Evolutionary conservation across 2,113 vertebrate genomes (phyloP), one percentile per base, ranked within the genome.

Genomic region (Coptodon rendalli): DNA sequence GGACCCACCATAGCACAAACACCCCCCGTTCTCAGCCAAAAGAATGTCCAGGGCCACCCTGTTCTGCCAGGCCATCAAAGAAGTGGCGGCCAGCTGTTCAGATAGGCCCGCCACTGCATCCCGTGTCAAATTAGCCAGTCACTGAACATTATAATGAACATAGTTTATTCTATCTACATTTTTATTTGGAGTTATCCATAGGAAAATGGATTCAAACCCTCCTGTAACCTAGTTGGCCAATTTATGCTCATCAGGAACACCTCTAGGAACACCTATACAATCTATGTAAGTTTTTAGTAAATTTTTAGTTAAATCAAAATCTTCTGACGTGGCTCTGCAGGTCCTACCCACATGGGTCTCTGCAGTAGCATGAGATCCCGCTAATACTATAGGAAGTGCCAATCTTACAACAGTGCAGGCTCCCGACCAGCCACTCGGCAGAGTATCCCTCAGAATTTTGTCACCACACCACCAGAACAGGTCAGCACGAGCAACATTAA

Each of bases 321-420:
- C 3, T 8, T 57, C 5, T 57, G 54, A 14, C 1, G 6, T 27
- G 24, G 22, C 6, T 14, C 54, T 4, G 2, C 2, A 0, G 54
- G 24, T 57, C 24, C 22, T 57, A 7, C 22, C 54, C 2, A 7
- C 5, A 27, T 53, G 12, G 54, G 4, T 24, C 22, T 56, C 22
- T 27, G 6, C 11, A 14, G 4, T 24, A 54, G 6, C n/a, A 24
- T 24, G 54, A 27, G 22, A 53, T 22, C 52, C 19, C 5, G 1
- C 19, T 22, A 53, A n/a, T 5, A 56, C 54, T 27, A 56, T 53
- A 53, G 52, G 19, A n/a, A 53, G 52, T 13, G 22, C 6, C 11
- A 56, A 4, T 13, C 22, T 56, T 4, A 56, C 53, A 13, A 27
- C 3, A 56, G 54, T 56, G 12, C 52, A 54, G 6, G 52, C 5